Evolutionary conservation across 2,113 vertebrate species (phyloP).

Genomic region (Strigops habroptila): DNA sequence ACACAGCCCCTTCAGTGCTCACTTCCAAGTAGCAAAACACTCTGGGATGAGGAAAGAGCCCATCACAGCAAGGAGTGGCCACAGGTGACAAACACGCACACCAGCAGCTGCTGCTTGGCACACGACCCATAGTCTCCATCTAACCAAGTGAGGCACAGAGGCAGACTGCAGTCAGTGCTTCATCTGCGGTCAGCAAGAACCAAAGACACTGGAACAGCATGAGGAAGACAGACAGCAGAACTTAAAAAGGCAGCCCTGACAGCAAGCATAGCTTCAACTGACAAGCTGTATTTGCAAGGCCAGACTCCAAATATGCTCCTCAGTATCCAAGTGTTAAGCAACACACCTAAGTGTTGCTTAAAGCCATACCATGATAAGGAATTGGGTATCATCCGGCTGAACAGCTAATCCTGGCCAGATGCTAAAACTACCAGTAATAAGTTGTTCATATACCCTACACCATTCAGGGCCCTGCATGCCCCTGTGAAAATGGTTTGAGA

Average conservation of each 20-base stretch:
- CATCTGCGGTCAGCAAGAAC: not conserved
- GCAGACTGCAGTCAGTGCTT: not conserved
- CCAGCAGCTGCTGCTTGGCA: not conserved
- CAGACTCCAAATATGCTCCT: slow-evolving; percentile 13
- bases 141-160: not conserved
- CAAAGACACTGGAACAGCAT: not conserved
- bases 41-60: not conserved
- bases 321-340: not conserved
- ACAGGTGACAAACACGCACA: not conserved
- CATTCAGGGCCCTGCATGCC: not conserved
- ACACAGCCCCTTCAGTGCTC: rapidly evolving
- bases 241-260: not conserved
- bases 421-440: not conserved
- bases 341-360: not conserved
- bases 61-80: not conserved
- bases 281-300: not conserved
- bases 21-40: not conserved
- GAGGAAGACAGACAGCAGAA: not conserved
- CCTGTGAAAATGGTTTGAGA: not conserved
- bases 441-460: not conserved
- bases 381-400: not conserved
- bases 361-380: not conserved
- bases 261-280: not conserved
- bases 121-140: not conserved
- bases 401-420: not conserved